phyloP scores from a whole-genome alignment of 2,113 vertebrate genomes.

The Cottus gobio region DNA sequence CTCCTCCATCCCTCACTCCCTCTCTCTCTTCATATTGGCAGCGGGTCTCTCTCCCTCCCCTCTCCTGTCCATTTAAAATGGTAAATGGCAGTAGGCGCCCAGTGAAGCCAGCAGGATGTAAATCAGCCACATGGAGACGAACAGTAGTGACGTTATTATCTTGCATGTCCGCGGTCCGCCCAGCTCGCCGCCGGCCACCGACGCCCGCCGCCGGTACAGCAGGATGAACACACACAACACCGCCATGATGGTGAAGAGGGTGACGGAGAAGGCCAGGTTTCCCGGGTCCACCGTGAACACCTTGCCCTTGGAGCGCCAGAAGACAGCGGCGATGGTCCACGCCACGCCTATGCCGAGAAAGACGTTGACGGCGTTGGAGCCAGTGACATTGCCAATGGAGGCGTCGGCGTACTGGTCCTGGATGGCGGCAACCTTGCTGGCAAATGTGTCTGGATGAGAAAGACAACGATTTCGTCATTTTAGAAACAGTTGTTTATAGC shows the following conservation, averaged over 20 bases:
- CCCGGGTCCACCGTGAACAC: constrained; percentile 83
- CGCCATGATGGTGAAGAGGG: constrained; percentile 85
- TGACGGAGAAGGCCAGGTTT: constrained; percentile 88
- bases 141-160: constrained; percentile 79
- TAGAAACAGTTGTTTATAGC: background rate
- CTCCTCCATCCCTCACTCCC: background rate
- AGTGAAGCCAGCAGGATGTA: constrained; percentile 87
- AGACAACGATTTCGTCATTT: background rate
- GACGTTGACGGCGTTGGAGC: constrained; percentile 88
- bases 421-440: constrained; percentile 88
- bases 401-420: constrained; percentile 89
- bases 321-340: constrained; percentile 87
- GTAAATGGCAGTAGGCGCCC: constrained; percentile 87
- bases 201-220: constrained; percentile 83
- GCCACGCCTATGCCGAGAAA: constrained; percentile 88
- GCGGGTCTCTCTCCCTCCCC: constrained; percentile 38
- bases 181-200: constrained; percentile 84
- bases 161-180: constrained; percentile 86
- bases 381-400: constrained; percentile 88
- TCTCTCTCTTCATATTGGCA: constrained; percentile 29
- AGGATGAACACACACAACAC: constrained; percentile 76
- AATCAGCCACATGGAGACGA: constrained; percentile 83
- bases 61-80: constrained; percentile 71
- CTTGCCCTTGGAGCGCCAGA: constrained; percentile 82
- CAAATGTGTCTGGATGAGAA: constrained; percentile 82